Conservation (phyloP, 2,113 vertebrate species). For the Tringa solitaria region DNA sequence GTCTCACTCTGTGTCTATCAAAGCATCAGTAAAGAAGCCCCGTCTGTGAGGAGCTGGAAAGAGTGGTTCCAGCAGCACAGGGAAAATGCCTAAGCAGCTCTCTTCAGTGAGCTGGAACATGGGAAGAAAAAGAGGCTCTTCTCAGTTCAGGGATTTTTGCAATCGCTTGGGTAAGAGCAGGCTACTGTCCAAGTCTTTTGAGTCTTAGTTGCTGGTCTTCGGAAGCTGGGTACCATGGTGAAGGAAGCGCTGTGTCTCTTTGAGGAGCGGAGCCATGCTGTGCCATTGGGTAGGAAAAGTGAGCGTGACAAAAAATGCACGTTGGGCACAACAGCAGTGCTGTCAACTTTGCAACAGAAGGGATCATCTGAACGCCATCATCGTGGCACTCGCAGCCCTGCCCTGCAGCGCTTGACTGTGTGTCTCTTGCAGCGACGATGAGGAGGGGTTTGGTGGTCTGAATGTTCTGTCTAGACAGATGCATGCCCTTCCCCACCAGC, state of each 20-base stretch:
- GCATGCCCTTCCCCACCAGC: neutral
- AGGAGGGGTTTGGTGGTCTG: neutral
- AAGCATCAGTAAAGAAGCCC: neutral
- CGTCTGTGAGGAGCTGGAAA: neutral
- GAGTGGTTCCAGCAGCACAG: neutral
- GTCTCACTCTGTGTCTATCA: neutral
- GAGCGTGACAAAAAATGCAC: neutral
- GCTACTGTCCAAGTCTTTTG: neutral
- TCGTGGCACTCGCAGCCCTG: neutral
- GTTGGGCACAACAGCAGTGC: fast-evolving
- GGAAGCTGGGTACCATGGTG: neutral
- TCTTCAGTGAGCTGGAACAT: neutral
- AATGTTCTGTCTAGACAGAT: neutral
- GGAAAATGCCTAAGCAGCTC: fast-evolving
- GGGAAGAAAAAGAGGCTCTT: neutral
- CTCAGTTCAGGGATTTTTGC: neutral
- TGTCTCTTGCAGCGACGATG: neutral
- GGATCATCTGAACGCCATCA: neutral
- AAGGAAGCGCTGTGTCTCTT: neutral
- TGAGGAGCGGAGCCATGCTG: neutral
- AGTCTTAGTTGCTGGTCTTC: neutral
- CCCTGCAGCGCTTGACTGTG: neutral
- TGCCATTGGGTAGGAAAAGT: neutral
- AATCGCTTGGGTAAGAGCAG: neutral
- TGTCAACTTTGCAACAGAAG: neutral